Conservation (phyloP, 1,140 invertebrate species). For the Charaxes varanes region DNA sequence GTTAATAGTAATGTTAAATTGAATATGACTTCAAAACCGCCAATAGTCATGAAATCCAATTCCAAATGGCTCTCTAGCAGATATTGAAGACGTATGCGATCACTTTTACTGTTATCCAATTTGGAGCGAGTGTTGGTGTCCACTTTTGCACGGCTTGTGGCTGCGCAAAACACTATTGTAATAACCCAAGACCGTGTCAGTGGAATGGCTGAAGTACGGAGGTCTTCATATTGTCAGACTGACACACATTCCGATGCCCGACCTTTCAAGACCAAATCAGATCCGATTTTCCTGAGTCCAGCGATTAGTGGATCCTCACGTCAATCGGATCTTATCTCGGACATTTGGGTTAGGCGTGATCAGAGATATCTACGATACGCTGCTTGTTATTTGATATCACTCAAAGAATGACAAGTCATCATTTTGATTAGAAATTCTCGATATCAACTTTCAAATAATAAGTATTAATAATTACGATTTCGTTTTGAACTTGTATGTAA, state of each 20-base stretch:
- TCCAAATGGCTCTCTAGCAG: constrained; percentile 38
- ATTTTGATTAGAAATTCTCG: constrained; percentile 35
- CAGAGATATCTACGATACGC: constrained; percentile 41
- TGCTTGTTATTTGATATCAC: constrained; percentile 47
- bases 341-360: constrained; percentile 64
- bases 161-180: constrained; percentile 53
- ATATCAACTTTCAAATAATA: constrained; percentile 8
- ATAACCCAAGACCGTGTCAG: constrained; percentile 55
- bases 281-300: constrained; percentile 30
- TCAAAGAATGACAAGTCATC: constrained; percentile 56
- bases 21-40: constrained; percentile 46
- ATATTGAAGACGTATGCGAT: constrained; percentile 63
- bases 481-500: no score
- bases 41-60: constrained; percentile 52
- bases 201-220: constrained; percentile 43
- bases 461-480: constrained; percentile 16
- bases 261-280: constrained; percentile 26
- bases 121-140: constrained; percentile 65
- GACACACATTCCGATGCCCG: constrained; percentile 46
- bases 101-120: constrained; percentile 72
- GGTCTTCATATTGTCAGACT: constrained; percentile 42
- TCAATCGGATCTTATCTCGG: constrained; percentile 59
- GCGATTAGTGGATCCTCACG: constrained; percentile 59
- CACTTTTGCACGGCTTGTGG: constrained; percentile 68
- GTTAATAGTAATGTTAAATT: constrained; percentile 39